Evolutionary conservation across 2,797 vertebrate genomes (phyloP).

Genomic region (Phrynocephalus forsythii): DNA sequence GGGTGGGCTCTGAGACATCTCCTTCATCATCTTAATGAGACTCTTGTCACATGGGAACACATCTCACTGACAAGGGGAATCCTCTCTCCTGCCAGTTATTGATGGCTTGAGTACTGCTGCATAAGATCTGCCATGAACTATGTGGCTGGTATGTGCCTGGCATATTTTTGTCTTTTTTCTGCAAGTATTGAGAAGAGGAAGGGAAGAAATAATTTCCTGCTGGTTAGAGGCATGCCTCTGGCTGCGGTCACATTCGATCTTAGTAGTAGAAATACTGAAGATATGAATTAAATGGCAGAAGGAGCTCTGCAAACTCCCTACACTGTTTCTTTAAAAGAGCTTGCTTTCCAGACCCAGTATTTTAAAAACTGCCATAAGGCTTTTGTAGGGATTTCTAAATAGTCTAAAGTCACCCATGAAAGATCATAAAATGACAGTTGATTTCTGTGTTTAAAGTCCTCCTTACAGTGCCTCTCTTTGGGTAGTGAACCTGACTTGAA

Average conservation of each 20-base stretch:
- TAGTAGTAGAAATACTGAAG: not conserved
- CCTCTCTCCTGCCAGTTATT: too few relatives aligned
- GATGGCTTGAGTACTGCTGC: too few relatives aligned
- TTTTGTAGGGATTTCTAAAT: too few relatives aligned
- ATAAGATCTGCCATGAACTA: too few relatives aligned
- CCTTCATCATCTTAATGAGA: too few relatives aligned
- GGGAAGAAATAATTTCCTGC: not conserved
- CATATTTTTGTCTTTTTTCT: not conserved
- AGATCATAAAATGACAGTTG: not conserved
- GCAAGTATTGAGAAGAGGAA: not conserved
- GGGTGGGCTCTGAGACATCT: too few relatives aligned
- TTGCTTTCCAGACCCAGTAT: not conserved
- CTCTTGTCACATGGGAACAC: too few relatives aligned
- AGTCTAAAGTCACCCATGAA: too few relatives aligned
- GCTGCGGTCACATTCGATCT: not conserved
- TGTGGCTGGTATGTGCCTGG: too few relatives aligned
- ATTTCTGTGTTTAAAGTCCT: too few relatives aligned
- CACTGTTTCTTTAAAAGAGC: not conserved
- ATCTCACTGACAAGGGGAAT: too few relatives aligned
- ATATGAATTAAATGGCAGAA: not conserved
- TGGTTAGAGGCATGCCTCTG: not conserved
- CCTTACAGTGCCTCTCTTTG: too few relatives aligned
- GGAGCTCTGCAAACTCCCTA: not conserved
- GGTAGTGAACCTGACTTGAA: not conserved
- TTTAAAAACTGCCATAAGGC: not conserved